Evolutionary conservation across 2,888 invertebrate genomes (phyloP).

Genomic region (Trileptium ribeirensis): DNA sequence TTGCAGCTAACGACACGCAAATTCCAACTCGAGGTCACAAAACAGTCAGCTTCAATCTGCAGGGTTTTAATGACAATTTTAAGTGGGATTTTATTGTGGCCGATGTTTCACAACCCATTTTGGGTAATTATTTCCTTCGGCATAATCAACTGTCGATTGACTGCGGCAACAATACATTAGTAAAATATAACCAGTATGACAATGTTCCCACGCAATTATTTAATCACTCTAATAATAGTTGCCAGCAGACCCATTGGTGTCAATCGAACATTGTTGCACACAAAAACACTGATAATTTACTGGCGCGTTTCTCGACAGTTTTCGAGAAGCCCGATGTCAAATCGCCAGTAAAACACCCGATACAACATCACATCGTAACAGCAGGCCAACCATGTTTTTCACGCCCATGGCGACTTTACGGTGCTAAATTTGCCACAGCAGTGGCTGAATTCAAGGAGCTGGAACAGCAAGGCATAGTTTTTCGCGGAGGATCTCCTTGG

Average conservation of each 20-base stretch:
- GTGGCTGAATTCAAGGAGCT: not conserved
- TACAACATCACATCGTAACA: constrained; percentile 5
- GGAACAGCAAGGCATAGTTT: not conserved
- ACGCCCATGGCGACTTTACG: not conserved
- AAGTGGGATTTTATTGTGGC: not conserved
- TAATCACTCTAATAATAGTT: too few species aligned
- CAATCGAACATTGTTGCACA: too few species aligned
- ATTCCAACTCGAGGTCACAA: not conserved
- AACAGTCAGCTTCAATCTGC: not conserved
- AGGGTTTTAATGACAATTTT: not conserved
- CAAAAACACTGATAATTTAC: too few species aligned
- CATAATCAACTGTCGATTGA: not conserved
- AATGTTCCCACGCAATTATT: too few species aligned
- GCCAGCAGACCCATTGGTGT: too few species aligned
- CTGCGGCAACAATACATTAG: not conserved
- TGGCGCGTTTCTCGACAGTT: too few species aligned
- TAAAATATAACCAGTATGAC: too few species aligned
- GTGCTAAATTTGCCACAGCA: not conserved
- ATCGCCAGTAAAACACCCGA: not conserved
- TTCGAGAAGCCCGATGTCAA: not conserved
- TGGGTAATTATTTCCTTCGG: not conserved
- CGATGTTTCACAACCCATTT: not conserved
- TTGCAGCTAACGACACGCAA: not conserved
- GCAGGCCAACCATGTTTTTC: not conserved
- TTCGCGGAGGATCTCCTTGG: not conserved